A percentile compares a stretch with the other conserved stretches of the same genome.
Conservation (phyloP, 23 tunicate genomes). For the Oikopleura vanhoeffeni region DNA sequence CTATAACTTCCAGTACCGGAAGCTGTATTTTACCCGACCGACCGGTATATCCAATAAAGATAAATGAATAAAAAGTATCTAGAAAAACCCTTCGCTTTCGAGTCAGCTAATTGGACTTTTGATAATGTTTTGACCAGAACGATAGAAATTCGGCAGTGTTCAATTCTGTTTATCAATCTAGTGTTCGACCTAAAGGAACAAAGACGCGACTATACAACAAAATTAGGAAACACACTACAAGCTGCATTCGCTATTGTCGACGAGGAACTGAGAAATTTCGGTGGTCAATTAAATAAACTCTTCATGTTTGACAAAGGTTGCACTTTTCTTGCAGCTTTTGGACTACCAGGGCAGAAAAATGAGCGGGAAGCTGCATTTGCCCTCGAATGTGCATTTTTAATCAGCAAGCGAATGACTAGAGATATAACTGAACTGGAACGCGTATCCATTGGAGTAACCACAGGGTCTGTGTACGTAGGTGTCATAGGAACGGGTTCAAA, state of each 20-base stretch:
- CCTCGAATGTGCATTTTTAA: constrained; percentile 59
- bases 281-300: constrained; percentile 33
- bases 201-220: not conserved
- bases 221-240: not conserved
- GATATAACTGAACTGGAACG: not conserved
- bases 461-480: constrained; percentile 14
- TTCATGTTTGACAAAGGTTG: constrained; percentile 97
- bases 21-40: no score
- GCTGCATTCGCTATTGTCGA: not conserved
- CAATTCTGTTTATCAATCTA: constrained; percentile 7
- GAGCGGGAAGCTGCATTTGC: constrained; percentile 95
- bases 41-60: no score
- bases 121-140: no score
- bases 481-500: not conserved
- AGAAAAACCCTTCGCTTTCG: no score
- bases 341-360: constrained; percentile 88
- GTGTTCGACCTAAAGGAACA: constrained; percentile 1
- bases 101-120: no score
- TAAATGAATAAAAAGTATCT: no score
- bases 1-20: no score
- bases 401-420: constrained; percentile 3
- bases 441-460: not conserved
- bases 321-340: constrained; percentile 72
- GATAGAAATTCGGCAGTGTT: not conserved
- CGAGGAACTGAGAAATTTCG: not conserved